A percentile compares a stretch with the other conserved stretches of the same genome.
These are phyloP conservation scores for Phortica okadai DNA, from an alignment of 2,888 invertebrate species.

Conservation along the genomic window DNA sequence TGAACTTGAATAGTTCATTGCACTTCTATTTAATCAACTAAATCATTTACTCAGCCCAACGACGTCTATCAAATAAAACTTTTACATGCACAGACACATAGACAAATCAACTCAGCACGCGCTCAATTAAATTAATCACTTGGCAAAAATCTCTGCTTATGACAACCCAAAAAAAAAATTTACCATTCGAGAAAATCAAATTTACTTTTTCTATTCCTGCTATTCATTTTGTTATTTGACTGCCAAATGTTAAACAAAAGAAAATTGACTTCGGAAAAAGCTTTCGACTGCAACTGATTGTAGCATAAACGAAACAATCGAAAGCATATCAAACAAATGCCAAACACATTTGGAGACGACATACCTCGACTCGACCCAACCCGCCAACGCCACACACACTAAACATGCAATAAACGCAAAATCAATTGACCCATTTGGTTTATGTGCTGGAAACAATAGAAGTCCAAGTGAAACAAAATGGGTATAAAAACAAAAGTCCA, in stretches of 20 bases:
- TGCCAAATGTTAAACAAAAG: no score
- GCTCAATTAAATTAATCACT: neutral
- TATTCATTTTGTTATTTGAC: no score
- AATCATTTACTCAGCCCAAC: no score
- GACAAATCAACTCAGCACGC: neutral
- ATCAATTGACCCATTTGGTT: conserved; percentile 73
- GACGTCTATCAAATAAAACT: no score
- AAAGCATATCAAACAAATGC: conserved; percentile 49
- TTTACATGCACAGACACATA: no score
- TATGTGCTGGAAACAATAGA: conserved; percentile 65
- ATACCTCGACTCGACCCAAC: neutral
- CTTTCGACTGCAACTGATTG: conserved; percentile 63
- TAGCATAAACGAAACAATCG: conserved; percentile 60
- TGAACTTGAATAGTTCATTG: no score
- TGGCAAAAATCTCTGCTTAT: neutral
- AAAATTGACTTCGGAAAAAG: conserved; percentile 23
- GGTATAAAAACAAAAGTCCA: neutral
- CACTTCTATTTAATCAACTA: no score
- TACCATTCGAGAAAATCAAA: neutral
- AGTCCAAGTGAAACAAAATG: neutral
- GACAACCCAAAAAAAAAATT: neutral
- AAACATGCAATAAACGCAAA: conserved; percentile 67
- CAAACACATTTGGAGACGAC: conserved; percentile 4
- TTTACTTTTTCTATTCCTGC: no score
- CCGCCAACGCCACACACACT: conserved; percentile 37